These are phyloP conservation scores for Stenurella melanura DNA, from an alignment of 2,888 invertebrate species.

Conservation along the genomic window DNA sequence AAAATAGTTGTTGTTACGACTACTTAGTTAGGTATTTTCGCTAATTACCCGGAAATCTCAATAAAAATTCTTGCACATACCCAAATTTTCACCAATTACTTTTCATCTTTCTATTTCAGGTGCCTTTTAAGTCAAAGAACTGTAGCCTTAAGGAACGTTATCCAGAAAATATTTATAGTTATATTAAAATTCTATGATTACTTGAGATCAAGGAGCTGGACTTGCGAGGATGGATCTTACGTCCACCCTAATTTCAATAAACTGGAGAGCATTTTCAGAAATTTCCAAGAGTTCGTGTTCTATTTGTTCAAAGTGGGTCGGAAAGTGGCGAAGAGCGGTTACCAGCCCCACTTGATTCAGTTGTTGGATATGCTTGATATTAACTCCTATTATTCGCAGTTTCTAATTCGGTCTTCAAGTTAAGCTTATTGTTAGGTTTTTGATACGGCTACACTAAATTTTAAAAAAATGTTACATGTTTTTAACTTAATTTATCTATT, in stretches of 20 bases:
- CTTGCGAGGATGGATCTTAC: constrained; percentile 73
- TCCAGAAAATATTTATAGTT: constrained; percentile 83
- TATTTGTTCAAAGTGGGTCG: constrained; percentile 79
- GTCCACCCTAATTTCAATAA: constrained; percentile 79
- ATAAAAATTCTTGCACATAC: too few relatives aligned
- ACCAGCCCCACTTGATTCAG: constrained; percentile 81
- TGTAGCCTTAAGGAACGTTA: constrained; percentile 80
- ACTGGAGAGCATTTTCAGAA: constrained; percentile 71
- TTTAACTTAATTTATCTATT: constrained; percentile 24
- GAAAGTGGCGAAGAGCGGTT: constrained; percentile 80
- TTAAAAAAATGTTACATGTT: constrained; percentile 34
- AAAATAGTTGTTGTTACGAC: too few relatives aligned
- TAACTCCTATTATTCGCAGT: constrained; percentile 76
- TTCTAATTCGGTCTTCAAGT: constrained; percentile 40
- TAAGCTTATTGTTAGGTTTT: constrained; percentile 34
- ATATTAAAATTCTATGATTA: constrained; percentile 83
- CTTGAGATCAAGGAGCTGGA: constrained; percentile 78
- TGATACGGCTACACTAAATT: constrained; percentile 25
- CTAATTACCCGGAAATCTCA: too few relatives aligned
- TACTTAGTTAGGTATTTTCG: too few relatives aligned
- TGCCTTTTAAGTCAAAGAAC: constrained; percentile 84
- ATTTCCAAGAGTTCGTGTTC: constrained; percentile 78
- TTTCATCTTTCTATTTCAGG: constrained; percentile 68
- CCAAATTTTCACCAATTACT: too few relatives aligned
- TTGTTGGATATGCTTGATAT: constrained; percentile 80